Evolutionary conservation across 2,113 vertebrate genomes (phyloP).

Genomic region (Bombycilla garrulus): DNA sequence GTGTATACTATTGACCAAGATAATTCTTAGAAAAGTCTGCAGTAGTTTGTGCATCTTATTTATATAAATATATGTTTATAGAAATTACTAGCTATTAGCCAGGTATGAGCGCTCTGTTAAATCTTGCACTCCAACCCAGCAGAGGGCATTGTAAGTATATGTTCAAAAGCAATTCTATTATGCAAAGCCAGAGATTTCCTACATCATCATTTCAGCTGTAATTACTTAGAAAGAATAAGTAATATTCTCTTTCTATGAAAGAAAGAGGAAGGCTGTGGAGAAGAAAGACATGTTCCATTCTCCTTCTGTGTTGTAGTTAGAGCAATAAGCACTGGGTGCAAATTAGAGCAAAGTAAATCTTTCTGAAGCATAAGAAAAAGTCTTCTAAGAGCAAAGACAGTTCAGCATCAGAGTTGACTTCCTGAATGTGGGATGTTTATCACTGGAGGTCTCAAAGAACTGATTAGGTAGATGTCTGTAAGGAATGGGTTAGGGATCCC

Average conservation of each 20-base stretch:
- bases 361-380: not conserved
- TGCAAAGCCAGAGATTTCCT: not conserved
- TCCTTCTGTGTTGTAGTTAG: not conserved
- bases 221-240: not conserved
- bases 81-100: not conserved
- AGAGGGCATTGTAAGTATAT: slow-evolving; percentile 40
- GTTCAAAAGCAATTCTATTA: not conserved
- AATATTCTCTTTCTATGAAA: not conserved
- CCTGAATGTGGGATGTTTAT: not conserved
- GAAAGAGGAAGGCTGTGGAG: not conserved
- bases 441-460: not conserved
- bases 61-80: not conserved
- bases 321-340: not conserved
- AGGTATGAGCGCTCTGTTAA: not conserved
- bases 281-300: not conserved
- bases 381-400: not conserved
- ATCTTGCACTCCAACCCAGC: not conserved
- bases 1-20: not conserved
- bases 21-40: not conserved
- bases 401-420: not conserved
- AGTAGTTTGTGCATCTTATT: not conserved
- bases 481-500: not conserved
- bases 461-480: not conserved
- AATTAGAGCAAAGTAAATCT: not conserved
- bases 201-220: not conserved